phyloP scores from a whole-genome alignment of 2,113 vertebrate species.

The Cyanocitta stelleri region DNA sequence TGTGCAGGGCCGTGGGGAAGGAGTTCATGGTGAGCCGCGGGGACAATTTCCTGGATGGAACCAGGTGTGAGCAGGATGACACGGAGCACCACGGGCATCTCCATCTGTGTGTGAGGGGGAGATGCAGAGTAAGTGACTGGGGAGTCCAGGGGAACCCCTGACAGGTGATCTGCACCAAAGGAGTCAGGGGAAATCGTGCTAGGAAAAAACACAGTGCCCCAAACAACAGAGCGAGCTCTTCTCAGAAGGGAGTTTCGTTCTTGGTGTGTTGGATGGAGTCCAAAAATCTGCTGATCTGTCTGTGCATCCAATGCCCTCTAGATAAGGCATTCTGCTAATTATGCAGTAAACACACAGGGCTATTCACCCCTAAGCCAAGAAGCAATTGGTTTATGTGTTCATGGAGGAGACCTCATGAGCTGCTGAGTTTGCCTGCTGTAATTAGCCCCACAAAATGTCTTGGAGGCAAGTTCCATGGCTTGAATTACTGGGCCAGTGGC shows the following conservation, averaged over 20 bases:
- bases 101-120: slow-evolving; percentile 79
- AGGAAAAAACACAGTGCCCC: neutral
- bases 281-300: neutral
- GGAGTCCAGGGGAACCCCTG: neutral
- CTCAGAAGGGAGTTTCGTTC: neutral
- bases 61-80: slow-evolving; percentile 78
- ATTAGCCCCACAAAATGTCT: neutral
- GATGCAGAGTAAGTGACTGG: slow-evolving; percentile 79
- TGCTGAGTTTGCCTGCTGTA: neutral
- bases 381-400: neutral
- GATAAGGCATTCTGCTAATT: slow-evolving; percentile 1
- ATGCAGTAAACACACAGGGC: neutral
- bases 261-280: neutral
- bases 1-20: slow-evolving; percentile 82
- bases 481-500: neutral
- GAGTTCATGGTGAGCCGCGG: slow-evolving; percentile 86
- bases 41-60: slow-evolving; percentile 86
- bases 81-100: slow-evolving; percentile 34
- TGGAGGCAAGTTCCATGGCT: neutral
- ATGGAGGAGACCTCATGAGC: neutral
- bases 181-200: neutral
- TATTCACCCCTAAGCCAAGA: neutral
- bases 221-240: neutral
- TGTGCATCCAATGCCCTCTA: neutral
- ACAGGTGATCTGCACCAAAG: neutral